A percentile compares a stretch with the other conserved stretches of the same genome.
These are phyloP conservation scores for Conus betulinus DNA, from an alignment of 1,140 invertebrate genomes.

Conservation along the genomic window DNA sequence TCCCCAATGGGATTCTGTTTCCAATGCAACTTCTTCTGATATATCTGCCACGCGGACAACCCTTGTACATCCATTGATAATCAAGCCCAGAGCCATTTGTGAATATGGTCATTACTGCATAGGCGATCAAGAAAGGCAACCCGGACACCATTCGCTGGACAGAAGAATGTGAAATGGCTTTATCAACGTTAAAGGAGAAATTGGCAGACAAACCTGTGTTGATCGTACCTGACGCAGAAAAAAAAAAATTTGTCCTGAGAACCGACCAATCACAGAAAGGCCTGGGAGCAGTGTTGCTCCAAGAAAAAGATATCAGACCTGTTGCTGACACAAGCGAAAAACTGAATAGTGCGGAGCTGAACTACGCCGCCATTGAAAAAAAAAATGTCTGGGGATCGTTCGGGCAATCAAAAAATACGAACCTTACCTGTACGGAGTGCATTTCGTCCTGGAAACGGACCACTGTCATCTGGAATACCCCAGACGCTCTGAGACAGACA, in stretches of 20 bases:
- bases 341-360: constrained; percentile 38
- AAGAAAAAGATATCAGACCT: constrained; percentile 47
- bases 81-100: too few relatives aligned
- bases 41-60: too few relatives aligned
- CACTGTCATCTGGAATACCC: not conserved
- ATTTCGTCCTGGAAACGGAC: not conserved
- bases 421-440: not conserved
- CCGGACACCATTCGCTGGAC: constrained; percentile 13
- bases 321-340: constrained; percentile 54
- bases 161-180: not conserved
- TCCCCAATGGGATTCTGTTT: too few relatives aligned
- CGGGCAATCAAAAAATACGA: constrained; percentile 73
- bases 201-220: constrained; percentile 46
- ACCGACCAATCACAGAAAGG: constrained; percentile 59
- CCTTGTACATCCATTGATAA: too few relatives aligned
- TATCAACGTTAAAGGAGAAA: constrained; percentile 23
- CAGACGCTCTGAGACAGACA: not conserved
- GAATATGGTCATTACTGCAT: too few relatives aligned
- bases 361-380: constrained; percentile 73
- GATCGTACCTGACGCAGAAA: constrained; percentile 65
- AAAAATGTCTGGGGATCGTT: constrained; percentile 73
- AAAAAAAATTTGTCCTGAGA: constrained; percentile 59
- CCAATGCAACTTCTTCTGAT: too few relatives aligned
- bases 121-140: constrained; percentile 27
- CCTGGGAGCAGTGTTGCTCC: constrained; percentile 55